Base-by-base conservation (phyloP, 2,113 vertebrate species). In the Okapia johnstoni region DNA sequence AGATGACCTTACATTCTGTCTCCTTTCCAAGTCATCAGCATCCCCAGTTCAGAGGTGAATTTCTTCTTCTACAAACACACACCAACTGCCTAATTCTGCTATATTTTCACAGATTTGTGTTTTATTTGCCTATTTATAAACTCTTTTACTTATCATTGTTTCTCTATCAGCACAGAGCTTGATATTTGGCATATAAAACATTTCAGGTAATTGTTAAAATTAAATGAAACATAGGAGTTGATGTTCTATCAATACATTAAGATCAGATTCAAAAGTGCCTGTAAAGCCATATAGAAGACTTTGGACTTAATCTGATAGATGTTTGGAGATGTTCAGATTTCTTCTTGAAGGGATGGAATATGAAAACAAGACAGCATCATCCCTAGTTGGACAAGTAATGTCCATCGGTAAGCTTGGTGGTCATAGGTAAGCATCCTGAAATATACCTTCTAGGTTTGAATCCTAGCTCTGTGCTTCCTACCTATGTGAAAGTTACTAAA, bases 41-140 rank as follows among this genome's bases (percentile, higher is more conserved):
- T 89, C 26, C 28, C 77, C 83, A 92, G 21, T 43, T 79, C 33
- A 95, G 54, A 96, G 93, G 36, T 57, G 46, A 97, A 23, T 88
- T 97, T 63, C 21, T 73, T 96, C 54, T 79, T 30, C 87, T 86
- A 7, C 58, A 89, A 92, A 77, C 77, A 30, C 60, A 88, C 81
- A 43, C 50, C 77, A 52, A 88, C 60, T 77, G 36, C 15, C 6
- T 73, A 14, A 3, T 70, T 89, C 36, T 89, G 30, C n/a, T 94
- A 46, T 66, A 52, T 73, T 92, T 81, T 92, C 33, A 95, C 48
- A 85, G 80, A 76, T 94, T 83, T 96, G 30, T 85, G n/a, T 85
- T 92, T 95, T 21, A 87, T 86, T 48, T 94, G 43, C 52, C 7
- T 88, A 61, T 76, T 96, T 93, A 84, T 61, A 94, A 93, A 86